Evolutionary conservation across 2,797 vertebrate genomes (phyloP), one percentile per base, ranked within the genome.

Genomic region (Micropoecilia bifurca): DNA sequence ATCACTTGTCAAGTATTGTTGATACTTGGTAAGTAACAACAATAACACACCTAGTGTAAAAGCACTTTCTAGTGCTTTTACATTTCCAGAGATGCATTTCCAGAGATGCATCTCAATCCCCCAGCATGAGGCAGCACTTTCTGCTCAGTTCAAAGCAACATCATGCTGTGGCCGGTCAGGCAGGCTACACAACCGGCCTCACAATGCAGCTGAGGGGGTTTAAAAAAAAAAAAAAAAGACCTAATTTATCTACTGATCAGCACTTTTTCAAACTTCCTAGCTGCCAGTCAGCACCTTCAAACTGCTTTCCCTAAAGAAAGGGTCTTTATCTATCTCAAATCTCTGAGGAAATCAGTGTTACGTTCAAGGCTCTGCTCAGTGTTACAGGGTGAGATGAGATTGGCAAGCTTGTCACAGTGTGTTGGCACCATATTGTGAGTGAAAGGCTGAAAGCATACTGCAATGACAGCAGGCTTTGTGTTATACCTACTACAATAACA

Each of bases 341-440:
- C 82, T 83, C 79, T 0, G 73, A 74, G 75, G 78, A 87, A 80
- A 84, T 41, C 48, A 71, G 6, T 0, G 53, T 71, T 57, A 33
- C 20, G 9, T 28, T 57, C 39, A 68, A 41, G 43, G 22, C 36
- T 46, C 1, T 8, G 20, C 41, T 63, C 46, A 28, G 1, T 0
- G 22, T 76, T 63, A 0, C 78, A 30, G 28, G 39, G 0, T 33
- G n/a, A 33, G 0, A 39, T 13, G 75, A 76, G 83, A 82, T 3
- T n/a, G 85, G 73, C 76, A 0, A 4, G 75, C 61, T 79, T 46
- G 59, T 1, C 74, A 28, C 12, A 59, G 78, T 41, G 72, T 0
- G 59, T 2, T 43, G 36, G 41, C 33, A 12, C 9, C 0, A 66
- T 3, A 43, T 9, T 36, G 33, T 0, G 25, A 72, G 8, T 6